Conservation (phyloP, 2,888 invertebrate species). For the Heliothis peltigera region DNA sequence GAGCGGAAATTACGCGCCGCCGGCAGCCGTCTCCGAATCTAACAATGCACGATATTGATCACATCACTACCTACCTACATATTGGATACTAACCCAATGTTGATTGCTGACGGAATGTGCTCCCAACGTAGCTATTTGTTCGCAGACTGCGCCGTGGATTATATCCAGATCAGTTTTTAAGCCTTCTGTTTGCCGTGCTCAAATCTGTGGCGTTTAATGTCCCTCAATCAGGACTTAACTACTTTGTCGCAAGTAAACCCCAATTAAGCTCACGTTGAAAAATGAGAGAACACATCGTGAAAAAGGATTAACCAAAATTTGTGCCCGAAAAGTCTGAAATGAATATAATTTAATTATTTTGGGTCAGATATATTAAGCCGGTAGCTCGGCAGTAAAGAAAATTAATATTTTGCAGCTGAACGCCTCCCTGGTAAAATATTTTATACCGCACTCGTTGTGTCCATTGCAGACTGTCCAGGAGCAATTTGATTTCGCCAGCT, state of each 20-base stretch:
- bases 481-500: slow-evolving; percentile 29
- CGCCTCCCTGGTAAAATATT: slow-evolving; percentile 56
- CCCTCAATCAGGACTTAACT: slow-evolving; percentile 43
- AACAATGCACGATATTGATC: slow-evolving; percentile 65
- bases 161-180: slow-evolving; percentile 28
- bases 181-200: slow-evolving; percentile 25
- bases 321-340: slow-evolving; percentile 57
- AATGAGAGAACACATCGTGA: slow-evolving; percentile 47
- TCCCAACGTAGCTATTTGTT: slow-evolving; percentile 30
- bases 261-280: slow-evolving; percentile 52
- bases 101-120: slow-evolving; percentile 51
- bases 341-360: slow-evolving; percentile 62
- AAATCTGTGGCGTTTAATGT: slow-evolving; percentile 41
- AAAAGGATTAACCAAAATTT: slow-evolving; percentile 56
- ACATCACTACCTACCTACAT: slow-evolving; percentile 51
- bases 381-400: slow-evolving; percentile 56
- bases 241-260: slow-evolving; percentile 50
- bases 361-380: slow-evolving; percentile 57
- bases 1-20: slow-evolving; percentile 64
- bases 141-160: slow-evolving; percentile 15
- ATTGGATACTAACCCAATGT: slow-evolving; percentile 45
- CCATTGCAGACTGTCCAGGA: slow-evolving; percentile 51
- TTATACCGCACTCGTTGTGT: slow-evolving; percentile 52
- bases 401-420: slow-evolving; percentile 62
- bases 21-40: slow-evolving; percentile 63